Evolutionary conservation across 2,113 vertebrate species (phyloP).

Genomic region (Felis chaus): DNA sequence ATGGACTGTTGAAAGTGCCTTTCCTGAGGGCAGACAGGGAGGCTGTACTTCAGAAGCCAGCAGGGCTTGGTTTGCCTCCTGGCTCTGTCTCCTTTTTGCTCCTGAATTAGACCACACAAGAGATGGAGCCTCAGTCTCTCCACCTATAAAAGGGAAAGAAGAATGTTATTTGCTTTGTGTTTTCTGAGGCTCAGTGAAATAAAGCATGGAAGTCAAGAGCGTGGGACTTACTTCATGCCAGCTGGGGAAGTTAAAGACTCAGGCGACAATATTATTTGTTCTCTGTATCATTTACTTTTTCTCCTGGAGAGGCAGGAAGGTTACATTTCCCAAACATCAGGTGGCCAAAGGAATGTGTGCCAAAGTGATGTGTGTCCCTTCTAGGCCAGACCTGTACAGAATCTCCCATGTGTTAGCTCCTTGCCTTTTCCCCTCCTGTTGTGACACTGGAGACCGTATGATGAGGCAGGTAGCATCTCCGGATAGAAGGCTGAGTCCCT

Average conservation of each 20-base stretch:
- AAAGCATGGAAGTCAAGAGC: background rate
- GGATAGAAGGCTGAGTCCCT: background rate
- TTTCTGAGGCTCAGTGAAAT: background rate
- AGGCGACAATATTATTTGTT: background rate
- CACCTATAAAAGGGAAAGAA: background rate
- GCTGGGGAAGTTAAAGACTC: background rate
- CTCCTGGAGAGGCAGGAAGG: background rate
- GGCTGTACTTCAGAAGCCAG: background rate
- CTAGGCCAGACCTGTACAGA: background rate
- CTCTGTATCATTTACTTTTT: background rate
- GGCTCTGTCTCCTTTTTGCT: background rate
- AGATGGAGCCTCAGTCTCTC: background rate
- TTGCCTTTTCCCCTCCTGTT: background rate
- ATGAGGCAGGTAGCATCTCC: background rate
- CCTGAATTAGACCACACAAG: background rate
- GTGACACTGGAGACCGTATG: accelerated
- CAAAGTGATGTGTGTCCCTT: background rate
- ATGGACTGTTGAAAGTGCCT: background rate
- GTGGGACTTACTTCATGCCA: background rate
- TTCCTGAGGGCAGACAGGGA: background rate
- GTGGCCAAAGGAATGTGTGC: background rate
- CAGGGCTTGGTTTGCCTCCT: background rate
- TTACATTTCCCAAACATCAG: background rate
- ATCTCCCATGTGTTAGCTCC: accelerated
- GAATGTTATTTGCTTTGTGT: background rate